Conservation (phyloP, 2,797 vertebrate genomes). For the Siniperca scherzeri region DNA sequence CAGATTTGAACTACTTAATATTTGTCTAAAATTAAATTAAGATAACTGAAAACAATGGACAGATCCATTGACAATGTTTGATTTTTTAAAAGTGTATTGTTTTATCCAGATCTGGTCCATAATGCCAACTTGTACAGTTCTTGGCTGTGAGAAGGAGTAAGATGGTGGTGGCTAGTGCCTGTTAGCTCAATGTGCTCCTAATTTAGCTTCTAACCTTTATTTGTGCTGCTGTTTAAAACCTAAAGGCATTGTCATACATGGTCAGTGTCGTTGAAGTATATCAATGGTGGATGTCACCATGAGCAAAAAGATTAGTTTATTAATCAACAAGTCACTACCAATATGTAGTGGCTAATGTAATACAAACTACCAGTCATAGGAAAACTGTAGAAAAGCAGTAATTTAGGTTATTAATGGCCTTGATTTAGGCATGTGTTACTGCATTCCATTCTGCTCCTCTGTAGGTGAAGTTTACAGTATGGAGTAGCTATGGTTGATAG, state of each 20-base stretch:
- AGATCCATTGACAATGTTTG: constrained; percentile 14
- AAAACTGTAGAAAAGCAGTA: constrained; percentile 26
- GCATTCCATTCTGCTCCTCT: constrained; percentile 30
- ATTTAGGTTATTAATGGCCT: constrained; percentile 7
- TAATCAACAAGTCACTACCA: constrained; percentile 17
- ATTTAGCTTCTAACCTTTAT: constrained; percentile 42
- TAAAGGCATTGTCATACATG: constrained; percentile 11
- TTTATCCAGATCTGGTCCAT: constrained; percentile 46
- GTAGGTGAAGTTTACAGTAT: constrained; percentile 17
- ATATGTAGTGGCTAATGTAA: not conserved
- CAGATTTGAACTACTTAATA: constrained; percentile 46
- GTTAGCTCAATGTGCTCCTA: constrained; percentile 40
- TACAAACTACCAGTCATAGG: constrained; percentile 23
- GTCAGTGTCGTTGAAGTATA: constrained; percentile 28
- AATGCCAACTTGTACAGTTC: constrained; percentile 69
- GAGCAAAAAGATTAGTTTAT: constrained; percentile 47
- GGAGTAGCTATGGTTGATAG: constrained; percentile 17
- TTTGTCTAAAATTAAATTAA: constrained; percentile 41
- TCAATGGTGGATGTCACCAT: constrained; percentile 32
- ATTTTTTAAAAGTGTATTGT: constrained; percentile 31
- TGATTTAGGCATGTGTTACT: constrained; percentile 31
- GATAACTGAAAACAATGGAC: constrained; percentile 18
- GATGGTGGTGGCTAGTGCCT: constrained; percentile 59
- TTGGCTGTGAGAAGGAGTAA: constrained; percentile 41
- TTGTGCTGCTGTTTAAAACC: constrained; percentile 64